Evolutionary conservation across 2,888 invertebrate genomes (phyloP).

Genomic region (Podabrus alpinus): DNA sequence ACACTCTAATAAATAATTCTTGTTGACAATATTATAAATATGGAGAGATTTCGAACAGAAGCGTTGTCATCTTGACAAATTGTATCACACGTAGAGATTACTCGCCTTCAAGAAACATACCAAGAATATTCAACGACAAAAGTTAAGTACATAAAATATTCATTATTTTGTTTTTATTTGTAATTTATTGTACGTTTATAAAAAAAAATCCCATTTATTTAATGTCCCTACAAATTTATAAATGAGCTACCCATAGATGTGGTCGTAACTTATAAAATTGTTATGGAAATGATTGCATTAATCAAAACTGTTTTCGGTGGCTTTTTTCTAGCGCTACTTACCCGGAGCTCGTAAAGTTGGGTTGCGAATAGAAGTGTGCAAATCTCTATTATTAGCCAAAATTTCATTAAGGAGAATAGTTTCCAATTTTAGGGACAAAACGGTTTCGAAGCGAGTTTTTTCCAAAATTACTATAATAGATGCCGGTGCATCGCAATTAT

Average conservation of each 20-base stretch:
- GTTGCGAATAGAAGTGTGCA: not conserved
- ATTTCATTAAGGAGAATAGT: not conserved
- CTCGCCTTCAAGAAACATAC: slow-evolving; percentile 18
- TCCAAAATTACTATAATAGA: not conserved
- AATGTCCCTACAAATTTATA: not conserved
- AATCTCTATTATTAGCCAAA: not conserved
- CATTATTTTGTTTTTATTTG: slow-evolving; percentile 21
- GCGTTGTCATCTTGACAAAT: slow-evolving; percentile 55
- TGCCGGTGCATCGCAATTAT: not conserved
- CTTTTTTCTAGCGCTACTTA: not conserved
- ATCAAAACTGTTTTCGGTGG: not conserved
- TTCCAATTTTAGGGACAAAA: not conserved
- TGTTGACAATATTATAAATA: slow-evolving; percentile 50
- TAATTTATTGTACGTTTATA: slow-evolving; percentile 18
- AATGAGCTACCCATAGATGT: not conserved
- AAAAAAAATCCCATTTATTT: not conserved
- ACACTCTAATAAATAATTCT: slow-evolving; percentile 44
- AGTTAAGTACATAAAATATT: slow-evolving; percentile 17
- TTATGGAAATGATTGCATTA: not conserved
- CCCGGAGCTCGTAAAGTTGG: not conserved
- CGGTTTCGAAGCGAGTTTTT: not conserved
- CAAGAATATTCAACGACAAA: slow-evolving; percentile 7
- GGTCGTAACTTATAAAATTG: not conserved
- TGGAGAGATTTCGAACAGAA: slow-evolving; percentile 48
- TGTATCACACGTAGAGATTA: slow-evolving; percentile 45